phyloP scores from a whole-genome alignment of 2,888 invertebrate genomes.

The Drosophila crucigera region DNA sequence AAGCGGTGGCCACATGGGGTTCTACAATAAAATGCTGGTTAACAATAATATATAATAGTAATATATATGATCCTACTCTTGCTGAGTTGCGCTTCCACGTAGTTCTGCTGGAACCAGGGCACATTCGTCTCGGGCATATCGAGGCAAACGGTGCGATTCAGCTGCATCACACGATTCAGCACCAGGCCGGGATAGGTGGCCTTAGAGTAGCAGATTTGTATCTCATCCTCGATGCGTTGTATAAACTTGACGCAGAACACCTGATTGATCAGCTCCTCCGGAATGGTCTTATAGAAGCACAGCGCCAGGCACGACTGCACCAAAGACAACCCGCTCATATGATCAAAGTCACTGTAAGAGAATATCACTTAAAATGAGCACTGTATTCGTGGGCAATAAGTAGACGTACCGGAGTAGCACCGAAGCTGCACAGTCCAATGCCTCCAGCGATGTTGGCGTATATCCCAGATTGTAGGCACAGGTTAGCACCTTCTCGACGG shows the following conservation, averaged over 20 bases:
- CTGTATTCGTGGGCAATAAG: not conserved
- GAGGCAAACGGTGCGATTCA: constrained; percentile 88
- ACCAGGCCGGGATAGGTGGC: constrained; percentile 87
- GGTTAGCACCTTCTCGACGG: constrained; percentile 86
- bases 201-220: constrained; percentile 87
- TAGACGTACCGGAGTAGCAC: constrained; percentile 85
- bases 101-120: constrained; percentile 89
- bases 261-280: constrained; percentile 86
- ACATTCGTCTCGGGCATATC: constrained; percentile 88
- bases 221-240: constrained; percentile 87
- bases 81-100: constrained; percentile 86
- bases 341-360: constrained; percentile 86
- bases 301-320: constrained; percentile 87
- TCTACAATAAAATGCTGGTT: constrained; percentile 45
- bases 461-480: constrained; percentile 86
- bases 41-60: not conserved
- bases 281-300: constrained; percentile 86
- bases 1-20: constrained; percentile 52
- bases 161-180: constrained; percentile 87
- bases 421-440: constrained; percentile 84
- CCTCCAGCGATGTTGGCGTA: constrained; percentile 84
- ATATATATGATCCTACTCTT: constrained; percentile 82
- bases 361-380: not conserved
- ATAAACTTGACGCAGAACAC: constrained; percentile 88
- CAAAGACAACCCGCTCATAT: constrained; percentile 86